A percentile compares a stretch with the other conserved stretches of the same genome.
Conservation (phyloP, 2,797 vertebrate species). For the Lepus oiostolus region DNA sequence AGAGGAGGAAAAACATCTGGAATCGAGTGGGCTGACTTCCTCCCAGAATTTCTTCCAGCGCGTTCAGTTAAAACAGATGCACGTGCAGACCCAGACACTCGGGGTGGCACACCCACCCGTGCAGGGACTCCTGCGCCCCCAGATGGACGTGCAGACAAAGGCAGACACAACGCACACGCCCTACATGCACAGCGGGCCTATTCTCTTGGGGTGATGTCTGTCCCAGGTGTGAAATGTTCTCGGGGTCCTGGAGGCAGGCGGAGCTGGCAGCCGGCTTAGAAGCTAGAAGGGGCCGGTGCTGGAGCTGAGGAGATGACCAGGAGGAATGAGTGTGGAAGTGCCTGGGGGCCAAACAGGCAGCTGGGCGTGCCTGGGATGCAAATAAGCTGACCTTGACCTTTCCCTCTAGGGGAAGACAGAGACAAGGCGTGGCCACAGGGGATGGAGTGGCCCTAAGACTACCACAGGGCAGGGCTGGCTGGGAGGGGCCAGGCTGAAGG, state of each 20-base stretch:
- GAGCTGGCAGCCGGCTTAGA: neutral
- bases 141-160: neutral
- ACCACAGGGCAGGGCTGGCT: neutral
- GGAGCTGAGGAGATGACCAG: neutral
- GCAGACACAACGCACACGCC: neutral
- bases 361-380: neutral
- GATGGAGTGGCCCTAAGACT: neutral
- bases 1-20: constrained; percentile 60
- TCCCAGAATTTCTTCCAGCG: constrained; percentile 58
- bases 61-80: neutral
- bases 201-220: neutral
- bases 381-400: neutral
- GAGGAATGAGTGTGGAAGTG: neutral
- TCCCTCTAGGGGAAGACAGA: neutral
- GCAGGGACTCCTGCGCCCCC: neutral
- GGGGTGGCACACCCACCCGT: fast-evolving
- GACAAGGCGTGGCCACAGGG: neutral
- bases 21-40: constrained; percentile 41
- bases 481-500: fast-evolving
- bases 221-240: neutral
- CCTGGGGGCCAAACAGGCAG: neutral
- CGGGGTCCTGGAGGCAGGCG: neutral
- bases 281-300: neutral
- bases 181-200: fast-evolving
- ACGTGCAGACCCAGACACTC: neutral